Evolutionary conservation across 2,113 vertebrate genomes (phyloP), one percentile per base, ranked within the genome.

Genomic region (Nicator chloris): DNA sequence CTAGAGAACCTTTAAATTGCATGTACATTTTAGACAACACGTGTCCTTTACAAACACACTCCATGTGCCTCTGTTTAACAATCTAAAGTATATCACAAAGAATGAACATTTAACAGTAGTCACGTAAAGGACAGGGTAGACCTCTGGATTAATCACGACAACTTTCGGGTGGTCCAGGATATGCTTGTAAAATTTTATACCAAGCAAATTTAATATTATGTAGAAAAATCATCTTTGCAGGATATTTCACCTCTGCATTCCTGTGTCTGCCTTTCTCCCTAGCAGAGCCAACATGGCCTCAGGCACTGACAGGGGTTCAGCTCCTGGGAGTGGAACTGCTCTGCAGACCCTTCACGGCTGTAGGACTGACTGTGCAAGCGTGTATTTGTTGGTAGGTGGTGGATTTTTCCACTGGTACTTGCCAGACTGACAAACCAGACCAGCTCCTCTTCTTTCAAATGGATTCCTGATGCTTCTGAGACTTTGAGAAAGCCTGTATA

Each of bases 391-490:
- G 49, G 76, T 61, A 91, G 81, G 60, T 68, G 35, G 89, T 23
- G 61, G 45, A 76, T 76, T 95, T 95, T 95, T 96, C 94, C 71
- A 5, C 49, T 39, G 42, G n/a, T 39, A 44, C 61, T 86, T 90
- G 82, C 92, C 92, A 97, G 71, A 54, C 59, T 90, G 89, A 88
- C 84, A 92, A 96, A 93, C 75, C 81, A 86, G 92, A 82, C 73
- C 70, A 75, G 59, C 15, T 92, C 81, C 31, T 86, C 86, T 95
- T 56, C 92, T 85, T 95, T 84, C 54, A 89, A 56, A 95, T 86
- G 49, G 63, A 76, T 86, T 97, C 68, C 85, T 96, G 22, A 70
- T 88, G 82, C 63, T 69, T 86, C 27, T 6, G 50, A 75, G 63
- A 87, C 87, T 84, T 96, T 71, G 64, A 88, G 86, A 87, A 69